Conservation (phyloP, 1,140 invertebrate species). For the Zaprionus camerounensis region DNA sequence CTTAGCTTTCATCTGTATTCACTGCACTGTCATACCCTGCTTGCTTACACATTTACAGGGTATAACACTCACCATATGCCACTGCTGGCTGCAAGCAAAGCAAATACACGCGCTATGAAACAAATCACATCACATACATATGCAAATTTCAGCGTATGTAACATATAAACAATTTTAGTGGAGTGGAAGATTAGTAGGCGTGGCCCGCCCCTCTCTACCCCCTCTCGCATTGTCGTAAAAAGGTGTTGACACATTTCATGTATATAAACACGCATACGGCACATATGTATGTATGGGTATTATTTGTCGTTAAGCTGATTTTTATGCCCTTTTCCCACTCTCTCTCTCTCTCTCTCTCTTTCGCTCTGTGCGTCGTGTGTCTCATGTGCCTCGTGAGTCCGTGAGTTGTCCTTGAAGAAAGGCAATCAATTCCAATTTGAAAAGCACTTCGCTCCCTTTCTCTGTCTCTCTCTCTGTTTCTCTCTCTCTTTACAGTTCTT, state of each 20-base stretch:
- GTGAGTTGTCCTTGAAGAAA: slow-evolving; percentile 35
- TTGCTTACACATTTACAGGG: background rate
- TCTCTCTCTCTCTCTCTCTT: slow-evolving; percentile 24
- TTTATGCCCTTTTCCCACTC: slow-evolving; percentile 39
- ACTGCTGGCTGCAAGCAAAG: slow-evolving; percentile 56
- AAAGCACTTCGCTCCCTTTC: slow-evolving; percentile 1
- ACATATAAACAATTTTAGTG: slow-evolving; percentile 43
- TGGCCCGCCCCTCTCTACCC: background rate
- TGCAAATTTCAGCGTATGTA: slow-evolving; percentile 45
- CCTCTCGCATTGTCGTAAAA: slow-evolving; percentile 41
- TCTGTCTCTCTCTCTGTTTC: background rate
- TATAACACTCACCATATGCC: slow-evolving; percentile 54
- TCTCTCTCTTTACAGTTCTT: background rate
- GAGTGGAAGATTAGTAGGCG: slow-evolving; percentile 58
- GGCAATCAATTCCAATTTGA: slow-evolving; percentile 75
- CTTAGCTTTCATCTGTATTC: too few relatives aligned
- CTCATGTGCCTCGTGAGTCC: background rate
- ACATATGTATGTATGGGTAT: slow-evolving; percentile 30
- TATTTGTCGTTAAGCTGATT: slow-evolving; percentile 73
- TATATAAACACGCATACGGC: slow-evolving; percentile 26
- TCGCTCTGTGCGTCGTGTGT: slow-evolving; percentile 31
- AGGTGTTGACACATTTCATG: slow-evolving; percentile 77
- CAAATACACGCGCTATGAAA: slow-evolving; percentile 42
- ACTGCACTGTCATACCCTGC: background rate
- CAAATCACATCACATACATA: slow-evolving; percentile 49